Evolutionary conservation across 2,888 invertebrate genomes (phyloP).

Genomic region (Lasioglossum morio): DNA sequence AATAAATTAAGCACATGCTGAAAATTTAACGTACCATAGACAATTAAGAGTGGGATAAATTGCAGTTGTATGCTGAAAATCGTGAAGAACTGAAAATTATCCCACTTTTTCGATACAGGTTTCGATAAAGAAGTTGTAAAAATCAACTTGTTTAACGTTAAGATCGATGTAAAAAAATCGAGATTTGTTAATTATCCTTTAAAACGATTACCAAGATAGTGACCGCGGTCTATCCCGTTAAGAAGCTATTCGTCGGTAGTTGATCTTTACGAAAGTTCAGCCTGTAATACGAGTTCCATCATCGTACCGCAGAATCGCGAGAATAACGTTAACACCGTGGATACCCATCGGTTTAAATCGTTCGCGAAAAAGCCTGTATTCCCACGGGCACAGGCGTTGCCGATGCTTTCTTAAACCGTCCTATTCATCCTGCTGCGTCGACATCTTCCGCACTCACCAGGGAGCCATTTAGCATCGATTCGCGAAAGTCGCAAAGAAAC

Average conservation of each 20-base stretch:
- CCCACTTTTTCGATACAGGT: too few species aligned
- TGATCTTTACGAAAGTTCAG: not conserved
- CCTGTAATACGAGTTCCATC: not conserved
- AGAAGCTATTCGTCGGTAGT: too few species aligned
- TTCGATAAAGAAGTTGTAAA: too few species aligned
- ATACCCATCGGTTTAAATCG: not conserved
- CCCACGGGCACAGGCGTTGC: not conserved
- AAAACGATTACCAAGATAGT: too few species aligned
- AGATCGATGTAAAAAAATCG: too few species aligned
- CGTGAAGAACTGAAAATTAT: too few species aligned
- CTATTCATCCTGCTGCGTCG: not conserved
- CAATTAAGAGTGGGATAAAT: too few species aligned
- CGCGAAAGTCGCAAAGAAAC: not conserved
- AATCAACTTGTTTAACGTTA: too few species aligned
- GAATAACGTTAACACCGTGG: slow-evolving; percentile 7
- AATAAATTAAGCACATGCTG: too few species aligned
- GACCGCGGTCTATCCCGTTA: not conserved
- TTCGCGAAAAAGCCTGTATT: slow-evolving; percentile 3
- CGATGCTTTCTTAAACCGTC: slow-evolving; percentile 2
- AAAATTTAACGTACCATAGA: too few species aligned
- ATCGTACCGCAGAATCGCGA: not conserved
- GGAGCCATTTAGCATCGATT: slow-evolving; percentile 16
- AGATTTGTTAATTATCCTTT: too few species aligned
- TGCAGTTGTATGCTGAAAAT: too few species aligned
- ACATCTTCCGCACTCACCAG: not conserved